A percentile compares a stretch with the other conserved stretches of the same genome.
These are phyloP conservation scores for Lysandra bellargus DNA, from an alignment of 2,888 invertebrate species.

Conservation along the genomic window DNA sequence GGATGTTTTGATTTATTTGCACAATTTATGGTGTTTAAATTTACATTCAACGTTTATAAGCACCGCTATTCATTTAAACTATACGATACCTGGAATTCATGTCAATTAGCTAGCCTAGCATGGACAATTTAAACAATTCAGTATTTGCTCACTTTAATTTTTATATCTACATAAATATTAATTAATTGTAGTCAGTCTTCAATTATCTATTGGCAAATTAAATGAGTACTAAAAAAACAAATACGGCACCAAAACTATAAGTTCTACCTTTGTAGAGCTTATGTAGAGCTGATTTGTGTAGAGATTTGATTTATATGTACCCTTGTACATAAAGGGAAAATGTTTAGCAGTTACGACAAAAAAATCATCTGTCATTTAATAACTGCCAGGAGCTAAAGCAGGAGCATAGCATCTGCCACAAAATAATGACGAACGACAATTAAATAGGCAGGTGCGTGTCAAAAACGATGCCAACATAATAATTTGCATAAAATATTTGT, in stretches of 20 bases:
- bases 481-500: not conserved
- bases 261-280: no score
- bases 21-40: not conserved
- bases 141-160: not conserved
- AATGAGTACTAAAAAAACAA: no score
- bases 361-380: not conserved
- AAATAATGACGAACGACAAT: not conserved
- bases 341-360: not conserved
- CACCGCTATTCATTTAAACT: not conserved
- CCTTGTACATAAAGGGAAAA: not conserved
- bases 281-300: no score
- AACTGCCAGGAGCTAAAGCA: not conserved
- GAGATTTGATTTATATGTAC: no score
- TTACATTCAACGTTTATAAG: conserved; percentile 11
- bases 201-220: not conserved
- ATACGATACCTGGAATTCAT: not conserved
- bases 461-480: not conserved
- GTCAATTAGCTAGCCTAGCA: not conserved
- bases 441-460: not conserved
- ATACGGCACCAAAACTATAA: no score
- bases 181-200: not conserved
- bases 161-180: no score
- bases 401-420: not conserved
- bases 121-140: not conserved
- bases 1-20: not conserved